These are phyloP conservation scores for Drosophila parthenogenetica DNA, from an alignment of 2,888 invertebrate species.

Conservation along the genomic window DNA sequence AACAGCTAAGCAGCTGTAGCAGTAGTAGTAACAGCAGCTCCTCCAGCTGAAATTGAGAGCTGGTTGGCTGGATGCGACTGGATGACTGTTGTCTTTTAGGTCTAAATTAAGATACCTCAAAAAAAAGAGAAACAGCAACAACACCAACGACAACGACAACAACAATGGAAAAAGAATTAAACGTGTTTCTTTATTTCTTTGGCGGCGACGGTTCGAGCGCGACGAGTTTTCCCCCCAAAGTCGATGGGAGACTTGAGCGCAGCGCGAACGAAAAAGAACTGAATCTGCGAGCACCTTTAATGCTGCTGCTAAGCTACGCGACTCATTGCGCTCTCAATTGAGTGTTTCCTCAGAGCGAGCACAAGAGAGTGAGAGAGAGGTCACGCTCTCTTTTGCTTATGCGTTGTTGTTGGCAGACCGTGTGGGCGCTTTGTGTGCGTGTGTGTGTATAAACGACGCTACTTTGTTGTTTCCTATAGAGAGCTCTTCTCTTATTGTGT, in stretches of 20 bases:
- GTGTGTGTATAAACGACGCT: constrained; percentile 19
- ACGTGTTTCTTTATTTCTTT: constrained; percentile 54
- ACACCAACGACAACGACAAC: constrained; percentile 36
- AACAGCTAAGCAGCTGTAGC: constrained; percentile 22
- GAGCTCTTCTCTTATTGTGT: background rate
- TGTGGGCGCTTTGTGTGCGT: constrained; percentile 6
- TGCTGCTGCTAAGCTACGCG: constrained; percentile 53
- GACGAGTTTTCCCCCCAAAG: constrained; percentile 18
- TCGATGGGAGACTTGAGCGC: constrained; percentile 40
- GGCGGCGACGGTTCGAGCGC: constrained; percentile 36
- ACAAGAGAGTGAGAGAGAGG: background rate
- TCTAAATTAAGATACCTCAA: constrained; percentile 45
- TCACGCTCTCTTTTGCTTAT: constrained; percentile 6
- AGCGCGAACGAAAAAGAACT: constrained; percentile 69
- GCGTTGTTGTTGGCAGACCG: constrained; percentile 4
- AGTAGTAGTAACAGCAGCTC: constrained; percentile 16
- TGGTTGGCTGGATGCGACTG: constrained; percentile 8
- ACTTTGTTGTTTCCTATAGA: constrained; percentile 25
- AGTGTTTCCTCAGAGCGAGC: background rate
- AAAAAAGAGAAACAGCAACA: constrained; percentile 25
- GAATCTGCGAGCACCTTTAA: constrained; percentile 52
- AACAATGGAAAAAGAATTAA: constrained; percentile 36
- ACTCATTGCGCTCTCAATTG: constrained; percentile 10
- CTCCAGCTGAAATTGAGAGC: constrained; percentile 28
- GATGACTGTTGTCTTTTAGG: constrained; percentile 28